Base-by-base conservation (phyloP, 1,140 invertebrate genomes). In the Diabrotica virgifera region DNA sequence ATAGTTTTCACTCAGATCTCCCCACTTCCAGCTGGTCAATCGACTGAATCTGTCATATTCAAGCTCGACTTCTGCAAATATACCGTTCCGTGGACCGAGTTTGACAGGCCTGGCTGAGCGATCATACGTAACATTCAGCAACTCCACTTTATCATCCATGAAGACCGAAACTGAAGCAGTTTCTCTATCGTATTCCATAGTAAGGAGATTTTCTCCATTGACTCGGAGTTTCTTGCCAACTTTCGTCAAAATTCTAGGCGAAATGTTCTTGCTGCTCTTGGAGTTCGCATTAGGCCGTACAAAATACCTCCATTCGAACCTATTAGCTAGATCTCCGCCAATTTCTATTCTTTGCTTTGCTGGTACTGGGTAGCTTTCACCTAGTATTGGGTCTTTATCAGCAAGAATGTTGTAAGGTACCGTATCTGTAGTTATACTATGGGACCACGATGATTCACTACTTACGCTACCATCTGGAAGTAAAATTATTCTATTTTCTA, bases 271-370 rank as follows among this genome's bases (percentile, higher is more conserved):
- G 84, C 70, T 86, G 81, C 68, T 85, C 68, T 82, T 83, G 36
- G 70, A 57, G 69, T 82, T 84, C 70, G 88, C 86, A 11, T 86
- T 79, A 63, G 88, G 86, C 52, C 90, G 78, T 14, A 93, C 80
- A 78, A 94, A 94, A 78, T 97, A 98, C 51, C 94, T 84, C 95
- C 96, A 98, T 81, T 97, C 95, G 67, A 98, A 93, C 64, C 93
- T 84, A 76, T 97, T 97, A 0, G 95, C 91, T 24, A 96, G 80
- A 74, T 96, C 94, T 0, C 92, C 92, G 11, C 90, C 91, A 36
- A 96, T 89, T 79, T 95, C 92, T 0, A 90, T 93, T 69, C 89
- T 87, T 77, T 96, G 93, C 76, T 94, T 94, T 1, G 91, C 91
- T 4, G 94, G 93, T 0, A 96, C 90, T 0, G 94, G 94, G 74